phyloP scores from a whole-genome alignment of 2,888 invertebrate genomes.

The Capitulum mitella region DNA sequence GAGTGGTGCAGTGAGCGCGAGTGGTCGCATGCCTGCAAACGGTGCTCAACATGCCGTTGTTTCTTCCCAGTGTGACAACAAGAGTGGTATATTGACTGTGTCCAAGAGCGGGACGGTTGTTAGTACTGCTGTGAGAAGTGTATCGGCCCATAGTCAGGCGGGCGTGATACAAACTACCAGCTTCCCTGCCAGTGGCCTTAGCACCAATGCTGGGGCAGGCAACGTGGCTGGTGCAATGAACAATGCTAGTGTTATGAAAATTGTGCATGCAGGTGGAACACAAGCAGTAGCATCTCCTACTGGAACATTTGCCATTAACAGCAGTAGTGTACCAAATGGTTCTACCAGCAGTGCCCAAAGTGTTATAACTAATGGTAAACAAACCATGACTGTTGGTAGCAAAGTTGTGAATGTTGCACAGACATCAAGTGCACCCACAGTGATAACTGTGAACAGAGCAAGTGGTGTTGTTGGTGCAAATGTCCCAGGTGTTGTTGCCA shows the following conservation, averaged over 20 bases:
- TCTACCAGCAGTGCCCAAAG: conserved; percentile 2
- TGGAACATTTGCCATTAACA: not conserved
- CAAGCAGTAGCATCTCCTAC: not conserved
- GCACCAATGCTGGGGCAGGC: not conserved
- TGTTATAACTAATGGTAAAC: conserved; percentile 12
- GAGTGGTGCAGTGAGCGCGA: not conserved
- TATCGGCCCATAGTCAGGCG: not conserved
- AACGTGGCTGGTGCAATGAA: not conserved
- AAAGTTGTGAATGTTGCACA: not conserved
- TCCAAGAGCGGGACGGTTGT: not conserved
- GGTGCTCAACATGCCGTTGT: not conserved
- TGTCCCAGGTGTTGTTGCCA: not conserved
- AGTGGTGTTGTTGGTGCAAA: not conserved
- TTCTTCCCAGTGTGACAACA: not conserved
- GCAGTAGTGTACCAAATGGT: not conserved
- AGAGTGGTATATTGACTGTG: not conserved
- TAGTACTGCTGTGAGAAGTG: not conserved
- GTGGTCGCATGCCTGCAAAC: not conserved
- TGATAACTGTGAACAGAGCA: not conserved
- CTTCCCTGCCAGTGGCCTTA: not conserved
- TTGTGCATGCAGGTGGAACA: not conserved
- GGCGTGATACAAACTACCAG: not conserved
- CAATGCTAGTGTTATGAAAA: conserved; percentile 3
- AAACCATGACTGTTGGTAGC: not conserved
- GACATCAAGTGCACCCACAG: not conserved